A percentile compares a stretch with the other conserved stretches of the same genome.
Evolutionary conservation across 1,140 invertebrate genomes (phyloP).

Genomic region (Holotrichia oblita): DNA sequence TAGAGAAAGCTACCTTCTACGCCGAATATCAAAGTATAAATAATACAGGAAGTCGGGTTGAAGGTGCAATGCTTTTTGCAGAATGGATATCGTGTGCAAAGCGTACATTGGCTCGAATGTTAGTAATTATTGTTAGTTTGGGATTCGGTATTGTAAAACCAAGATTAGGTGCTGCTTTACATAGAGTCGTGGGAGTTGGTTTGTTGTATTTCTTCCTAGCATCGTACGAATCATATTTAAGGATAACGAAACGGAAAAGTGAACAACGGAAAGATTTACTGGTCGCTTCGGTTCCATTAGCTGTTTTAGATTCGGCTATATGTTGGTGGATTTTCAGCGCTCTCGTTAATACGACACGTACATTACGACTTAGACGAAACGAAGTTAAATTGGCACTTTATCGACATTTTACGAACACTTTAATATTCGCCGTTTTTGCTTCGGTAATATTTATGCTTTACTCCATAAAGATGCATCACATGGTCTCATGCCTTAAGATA

Average conservation of each 20-base stretch:
- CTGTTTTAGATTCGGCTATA: conserved; percentile 76
- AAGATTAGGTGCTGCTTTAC: conserved; percentile 83
- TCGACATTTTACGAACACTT: conserved; percentile 91
- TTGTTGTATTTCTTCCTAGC: conserved; percentile 83
- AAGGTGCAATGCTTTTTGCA: conserved; percentile 78
- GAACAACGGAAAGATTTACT: conserved; percentile 73
- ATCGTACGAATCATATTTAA: conserved; percentile 82
- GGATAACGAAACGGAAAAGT: conserved; percentile 75
- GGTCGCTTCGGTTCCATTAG: conserved; percentile 78
- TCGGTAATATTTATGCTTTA: conserved; percentile 93
- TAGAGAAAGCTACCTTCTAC: conserved; percentile 89
- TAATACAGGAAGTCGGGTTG: conserved; percentile 74
- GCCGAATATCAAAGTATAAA: conserved; percentile 87
- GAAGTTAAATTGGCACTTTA: conserved; percentile 91
- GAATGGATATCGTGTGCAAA: conserved; percentile 91
- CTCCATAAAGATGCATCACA: conserved; percentile 75
- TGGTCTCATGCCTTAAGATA: conserved; percentile 63
- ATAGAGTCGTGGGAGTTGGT: conserved; percentile 85
- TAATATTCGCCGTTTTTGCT: conserved; percentile 88
- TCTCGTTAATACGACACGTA: conserved; percentile 89
- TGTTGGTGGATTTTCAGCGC: conserved; percentile 89
- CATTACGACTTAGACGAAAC: conserved; percentile 84
- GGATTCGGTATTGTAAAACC: conserved; percentile 97
- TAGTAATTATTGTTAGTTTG: conserved; percentile 92
- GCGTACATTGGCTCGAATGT: conserved; percentile 87